Evolutionary conservation across 1,140 invertebrate species (phyloP), one percentile per base, ranked within the genome.

Genomic region (Ridgeia piscesae): DNA sequence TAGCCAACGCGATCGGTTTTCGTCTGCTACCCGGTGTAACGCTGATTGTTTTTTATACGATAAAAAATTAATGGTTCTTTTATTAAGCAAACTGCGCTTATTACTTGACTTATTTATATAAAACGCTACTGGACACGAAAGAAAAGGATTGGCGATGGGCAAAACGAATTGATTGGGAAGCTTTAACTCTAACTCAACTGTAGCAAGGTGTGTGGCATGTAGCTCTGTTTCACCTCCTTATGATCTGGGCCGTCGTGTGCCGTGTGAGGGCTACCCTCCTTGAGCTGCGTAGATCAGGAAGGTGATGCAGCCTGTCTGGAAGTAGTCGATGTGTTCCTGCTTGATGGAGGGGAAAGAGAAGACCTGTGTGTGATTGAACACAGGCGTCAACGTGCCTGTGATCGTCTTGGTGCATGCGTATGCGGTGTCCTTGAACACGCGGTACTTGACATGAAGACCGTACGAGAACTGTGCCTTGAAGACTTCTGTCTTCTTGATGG

Each of bases 251-350:
- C 42, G 4, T 42, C 4, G 42, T 42, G 42, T 42, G 4, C 95
- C 88, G 95, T 42, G 42, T 42, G 42, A 42, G 4, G 11, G 42
- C 42, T 42, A 42, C 4, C 42, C 96, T 77, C 96, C 95, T 93
- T 96, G 96, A 14, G 94, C 93, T 6, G 94, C 95, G 93, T 95
- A 96, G 6, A 96, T 92, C 89, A 94, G 92, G 93, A 96, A 96
- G 21, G 95, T 96, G 33, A 96, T 95, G 93, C 94, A 95, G 88
- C 95, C 94, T 88, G 89, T 93, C 48, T 96, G 94, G 93, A 96
- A 96, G 92, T 95, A 96, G 35, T 95, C 94, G 50, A 96, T 92
- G 93, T 96, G 95, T 89, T 95, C 94, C 89, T 94, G 93, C 31
- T 93, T 94, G 21, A 96, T 92, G 42, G 94, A 94, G 17, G 92